Evolutionary conservation across 2,888 invertebrate genomes (phyloP).

Genomic region (Chironomus riparius): DNA sequence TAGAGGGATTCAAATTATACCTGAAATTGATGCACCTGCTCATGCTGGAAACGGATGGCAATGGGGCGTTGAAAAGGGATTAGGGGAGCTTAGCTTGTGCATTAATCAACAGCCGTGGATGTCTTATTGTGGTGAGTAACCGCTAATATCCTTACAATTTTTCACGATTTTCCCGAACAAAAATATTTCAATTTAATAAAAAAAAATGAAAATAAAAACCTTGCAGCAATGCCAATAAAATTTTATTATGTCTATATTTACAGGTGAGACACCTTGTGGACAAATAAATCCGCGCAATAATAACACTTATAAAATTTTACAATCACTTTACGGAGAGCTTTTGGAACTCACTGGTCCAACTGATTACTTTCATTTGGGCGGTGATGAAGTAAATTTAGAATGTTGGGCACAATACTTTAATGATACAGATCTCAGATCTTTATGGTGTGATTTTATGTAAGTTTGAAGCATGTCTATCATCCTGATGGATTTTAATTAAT

Average conservation of each 20-base stretch:
- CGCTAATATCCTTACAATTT: too few species aligned
- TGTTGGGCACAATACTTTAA: conserved; percentile 71
- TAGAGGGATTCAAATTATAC: conserved; percentile 75
- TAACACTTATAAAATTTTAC: conserved; percentile 61
- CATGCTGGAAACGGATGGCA: conserved; percentile 83
- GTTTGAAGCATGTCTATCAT: conserved; percentile 42
- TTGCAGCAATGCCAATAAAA: neutral
- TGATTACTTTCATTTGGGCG: conserved; percentile 76
- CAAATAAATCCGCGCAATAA: conserved; percentile 76
- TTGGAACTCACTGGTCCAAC: conserved; percentile 63
- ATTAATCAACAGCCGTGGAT: conserved; percentile 74
- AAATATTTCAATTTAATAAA: too few species aligned
- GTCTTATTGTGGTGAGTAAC: conserved; percentile 57
- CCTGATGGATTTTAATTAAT: conserved; percentile 37
- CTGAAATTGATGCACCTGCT: conserved; percentile 87
- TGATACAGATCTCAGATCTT: conserved; percentile 64
- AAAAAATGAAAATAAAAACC: too few species aligned
- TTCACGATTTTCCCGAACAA: too few species aligned
- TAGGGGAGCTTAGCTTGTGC: conserved; percentile 71
- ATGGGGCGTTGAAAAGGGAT: conserved; percentile 65
- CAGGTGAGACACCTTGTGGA: conserved; percentile 62
- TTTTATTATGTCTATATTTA: conserved; percentile 42
- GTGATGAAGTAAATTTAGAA: conserved; percentile 63
- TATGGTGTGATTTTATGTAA: conserved; percentile 69
- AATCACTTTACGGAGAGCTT: conserved; percentile 65